phyloP scores from a whole-genome alignment of 2,113 vertebrate species.

The Chionomys nivalis region DNA sequence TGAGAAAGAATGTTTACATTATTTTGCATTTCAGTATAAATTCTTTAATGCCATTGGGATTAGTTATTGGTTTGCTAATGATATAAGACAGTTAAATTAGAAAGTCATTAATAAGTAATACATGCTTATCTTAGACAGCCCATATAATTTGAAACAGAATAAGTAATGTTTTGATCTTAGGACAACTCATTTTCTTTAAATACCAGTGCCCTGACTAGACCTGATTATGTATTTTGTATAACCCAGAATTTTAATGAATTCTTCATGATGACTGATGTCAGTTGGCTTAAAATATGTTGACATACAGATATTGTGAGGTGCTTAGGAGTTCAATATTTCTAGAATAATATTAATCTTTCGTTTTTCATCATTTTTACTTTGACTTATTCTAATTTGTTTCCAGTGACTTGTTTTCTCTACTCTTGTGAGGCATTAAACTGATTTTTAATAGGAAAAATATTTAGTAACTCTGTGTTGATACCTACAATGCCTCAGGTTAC shows the following conservation, averaged over 20 bases:
- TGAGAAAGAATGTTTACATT: neutral
- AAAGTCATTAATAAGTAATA: conserved; percentile 16
- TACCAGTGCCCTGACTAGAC: neutral
- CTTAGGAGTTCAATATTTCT: conserved; percentile 16
- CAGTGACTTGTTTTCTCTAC: neutral
- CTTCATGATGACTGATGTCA: neutral
- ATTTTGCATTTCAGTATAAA: neutral
- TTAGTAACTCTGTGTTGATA: neutral
- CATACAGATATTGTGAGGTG: neutral
- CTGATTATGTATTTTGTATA: neutral
- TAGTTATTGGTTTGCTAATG: neutral
- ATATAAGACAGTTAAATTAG: neutral
- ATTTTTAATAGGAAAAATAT: neutral
- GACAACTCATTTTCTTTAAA: neutral
- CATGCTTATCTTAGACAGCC: neutral
- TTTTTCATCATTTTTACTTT: neutral
- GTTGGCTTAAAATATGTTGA: neutral
- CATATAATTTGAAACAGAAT: neutral
- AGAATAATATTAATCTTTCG: neutral
- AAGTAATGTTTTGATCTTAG: neutral
- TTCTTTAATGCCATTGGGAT: neutral
- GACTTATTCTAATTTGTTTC: neutral
- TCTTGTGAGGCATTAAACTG: neutral
- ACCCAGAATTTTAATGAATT: neutral
- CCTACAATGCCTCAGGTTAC: neutral